These are phyloP conservation scores for Caenorhabditis wallacei DNA, from an alignment of 2,888 invertebrate genomes.

Conservation along the genomic window DNA sequence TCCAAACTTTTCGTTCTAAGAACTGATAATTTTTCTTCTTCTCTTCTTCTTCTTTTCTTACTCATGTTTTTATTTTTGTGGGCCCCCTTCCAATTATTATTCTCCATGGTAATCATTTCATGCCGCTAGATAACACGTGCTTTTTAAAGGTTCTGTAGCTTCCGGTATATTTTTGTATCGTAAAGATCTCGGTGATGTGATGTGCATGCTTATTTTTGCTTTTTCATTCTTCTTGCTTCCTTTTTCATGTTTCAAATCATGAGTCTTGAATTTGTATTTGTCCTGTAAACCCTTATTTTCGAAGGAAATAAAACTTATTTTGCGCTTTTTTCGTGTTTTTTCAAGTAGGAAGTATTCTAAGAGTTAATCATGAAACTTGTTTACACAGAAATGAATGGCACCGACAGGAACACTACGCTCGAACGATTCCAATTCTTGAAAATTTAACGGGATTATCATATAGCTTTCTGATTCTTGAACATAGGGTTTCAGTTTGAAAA, in stretches of 20 bases:
- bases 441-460: not conserved
- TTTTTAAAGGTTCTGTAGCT: slow-evolving; percentile 30
- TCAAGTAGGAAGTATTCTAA: slow-evolving; percentile 11
- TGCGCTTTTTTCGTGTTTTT: slow-evolving; percentile 9
- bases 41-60: not conserved
- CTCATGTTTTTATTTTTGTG: slow-evolving; percentile 1
- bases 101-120: slow-evolving; percentile 48
- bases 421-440: not conserved
- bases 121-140: slow-evolving; percentile 31
- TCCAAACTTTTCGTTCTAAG: slow-evolving; percentile 56
- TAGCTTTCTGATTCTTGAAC: slow-evolving; percentile 2
- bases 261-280: not conserved
- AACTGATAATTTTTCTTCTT: too few species aligned
- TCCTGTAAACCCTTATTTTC: slow-evolving; percentile 17
- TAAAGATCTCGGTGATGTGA: slow-evolving; percentile 43
- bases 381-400: slow-evolving; percentile 7
- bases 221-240: not conserved
- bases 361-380: not conserved
- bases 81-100: not conserved
- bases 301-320: slow-evolving; percentile 59
- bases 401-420: not conserved
- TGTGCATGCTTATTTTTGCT: slow-evolving; percentile 25
- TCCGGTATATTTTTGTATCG: slow-evolving; percentile 44
- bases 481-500: slow-evolving; percentile 27
- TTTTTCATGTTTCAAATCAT: slow-evolving; percentile 1